Percentiles rank a stretch among this genome's conserved stretches.
These are phyloP conservation scores for Gryon sp. DNA, from an alignment of 1,140 invertebrate genomes.

Conservation along the genomic window DNA sequence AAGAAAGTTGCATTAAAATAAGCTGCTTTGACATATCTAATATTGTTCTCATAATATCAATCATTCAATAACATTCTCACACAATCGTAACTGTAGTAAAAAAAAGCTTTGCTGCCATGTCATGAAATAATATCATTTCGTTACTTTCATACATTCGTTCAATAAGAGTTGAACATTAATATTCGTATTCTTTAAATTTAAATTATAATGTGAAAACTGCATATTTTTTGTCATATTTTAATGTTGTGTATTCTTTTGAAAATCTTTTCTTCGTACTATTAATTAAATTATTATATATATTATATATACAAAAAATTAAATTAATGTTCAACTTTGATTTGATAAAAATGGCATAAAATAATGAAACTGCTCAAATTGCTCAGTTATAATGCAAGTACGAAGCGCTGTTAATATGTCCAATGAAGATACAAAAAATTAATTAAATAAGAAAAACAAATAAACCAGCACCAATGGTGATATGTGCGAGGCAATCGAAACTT, in stretches of 20 bases:
- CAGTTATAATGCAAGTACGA: slow-evolving; percentile 24
- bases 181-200: too few relatives aligned
- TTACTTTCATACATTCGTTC: too few relatives aligned
- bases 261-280: too few relatives aligned
- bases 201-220: too few relatives aligned
- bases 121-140: too few relatives aligned
- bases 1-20: slow-evolving; percentile 24
- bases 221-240: too few relatives aligned
- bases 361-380: background rate
- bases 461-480: slow-evolving; percentile 75
- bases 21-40: slow-evolving; percentile 46
- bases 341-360: background rate
- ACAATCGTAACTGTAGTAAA: background rate
- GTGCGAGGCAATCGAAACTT: slow-evolving; percentile 70
- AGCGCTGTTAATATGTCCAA: slow-evolving; percentile 48
- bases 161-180: too few relatives aligned
- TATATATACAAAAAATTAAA: too few relatives aligned
- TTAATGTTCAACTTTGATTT: background rate
- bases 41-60: slow-evolving; percentile 35
- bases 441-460: slow-evolving; percentile 62
- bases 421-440: slow-evolving; percentile 29
- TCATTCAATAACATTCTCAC: slow-evolving; percentile 17
- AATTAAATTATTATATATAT: too few relatives aligned
- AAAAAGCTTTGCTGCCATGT: too few relatives aligned
- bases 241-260: too few relatives aligned